Evolutionary conservation across 1,140 invertebrate species (phyloP).

Genomic region (Eupristina koningsbergeri): DNA sequence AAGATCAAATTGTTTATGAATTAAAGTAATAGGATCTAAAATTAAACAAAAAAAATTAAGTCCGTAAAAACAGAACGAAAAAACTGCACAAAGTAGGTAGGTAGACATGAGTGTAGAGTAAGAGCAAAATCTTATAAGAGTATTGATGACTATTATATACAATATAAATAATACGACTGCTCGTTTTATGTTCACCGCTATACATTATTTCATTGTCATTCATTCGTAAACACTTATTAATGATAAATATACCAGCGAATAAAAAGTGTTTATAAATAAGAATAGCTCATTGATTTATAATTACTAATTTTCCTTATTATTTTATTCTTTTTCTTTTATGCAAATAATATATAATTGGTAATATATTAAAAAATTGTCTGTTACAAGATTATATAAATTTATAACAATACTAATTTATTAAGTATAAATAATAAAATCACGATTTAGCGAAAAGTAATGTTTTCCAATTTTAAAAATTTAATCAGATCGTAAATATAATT

Average conservation of each 20-base stretch:
- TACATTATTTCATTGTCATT: slow-evolving; percentile 71
- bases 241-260: slow-evolving; percentile 71
- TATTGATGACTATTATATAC: slow-evolving; percentile 68
- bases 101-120: slow-evolving; percentile 68
- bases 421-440: too few species aligned
- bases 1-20: too few species aligned
- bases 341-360: too few species aligned
- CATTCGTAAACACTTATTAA: slow-evolving; percentile 72
- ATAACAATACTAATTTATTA: too few species aligned
- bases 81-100: slow-evolving; percentile 64
- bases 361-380: too few species aligned
- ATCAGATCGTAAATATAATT: too few species aligned
- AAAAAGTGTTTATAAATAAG: slow-evolving; percentile 73
- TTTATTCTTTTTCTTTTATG: too few species aligned
- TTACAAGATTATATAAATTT: too few species aligned
- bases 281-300: slow-evolving; percentile 30
- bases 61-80: slow-evolving; percentile 50
- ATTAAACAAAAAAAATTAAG: slow-evolving; percentile 44
- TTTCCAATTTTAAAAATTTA: too few species aligned
- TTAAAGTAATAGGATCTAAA: slow-evolving; percentile 39
- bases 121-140: slow-evolving; percentile 64
- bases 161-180: slow-evolving; percentile 63
- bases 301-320: too few species aligned
- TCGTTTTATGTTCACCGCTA: slow-evolving; percentile 72
- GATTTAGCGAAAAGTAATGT: too few species aligned